Evolutionary conservation across 2,113 vertebrate genomes (phyloP).

Genomic region (Apodemus speciosus): DNA sequence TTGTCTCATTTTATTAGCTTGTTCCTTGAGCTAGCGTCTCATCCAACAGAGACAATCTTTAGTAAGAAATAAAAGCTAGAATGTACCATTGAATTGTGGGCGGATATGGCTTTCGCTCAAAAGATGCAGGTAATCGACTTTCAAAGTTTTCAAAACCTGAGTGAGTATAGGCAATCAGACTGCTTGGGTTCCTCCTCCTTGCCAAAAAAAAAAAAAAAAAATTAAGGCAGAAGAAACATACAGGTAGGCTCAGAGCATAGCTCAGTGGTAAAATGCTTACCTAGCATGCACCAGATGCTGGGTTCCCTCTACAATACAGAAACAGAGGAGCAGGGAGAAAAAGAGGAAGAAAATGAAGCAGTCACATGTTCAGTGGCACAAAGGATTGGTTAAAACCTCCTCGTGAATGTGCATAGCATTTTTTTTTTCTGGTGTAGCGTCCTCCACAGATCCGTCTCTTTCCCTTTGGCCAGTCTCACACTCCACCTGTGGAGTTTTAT

Average conservation of each 20-base stretch:
- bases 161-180: constrained; percentile 60
- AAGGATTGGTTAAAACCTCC: constrained; percentile 50
- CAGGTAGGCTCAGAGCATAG: not conserved
- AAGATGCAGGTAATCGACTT: constrained; percentile 64
- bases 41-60: not conserved
- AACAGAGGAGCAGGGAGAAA: not conserved
- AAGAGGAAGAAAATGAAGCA: not conserved
- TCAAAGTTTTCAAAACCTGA: constrained; percentile 58
- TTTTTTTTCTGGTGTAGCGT: not conserved
- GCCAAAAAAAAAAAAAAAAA: constrained; percentile 52
- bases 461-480: not conserved
- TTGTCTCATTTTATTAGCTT: not conserved
- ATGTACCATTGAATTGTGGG: constrained; percentile 71
- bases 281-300: not conserved
- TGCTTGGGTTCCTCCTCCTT: constrained; percentile 57
- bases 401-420: not conserved
- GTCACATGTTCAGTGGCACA: constrained; percentile 53
- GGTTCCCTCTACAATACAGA: no score
- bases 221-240: not conserved
- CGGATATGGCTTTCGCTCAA: constrained; percentile 69
- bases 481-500: constrained; percentile 34
- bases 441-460: not conserved
- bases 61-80: constrained; percentile 53
- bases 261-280: no score
- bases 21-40: not conserved